Base-by-base conservation (phyloP, 2,888 invertebrate species). In the Crossocerus cetratus region DNA sequence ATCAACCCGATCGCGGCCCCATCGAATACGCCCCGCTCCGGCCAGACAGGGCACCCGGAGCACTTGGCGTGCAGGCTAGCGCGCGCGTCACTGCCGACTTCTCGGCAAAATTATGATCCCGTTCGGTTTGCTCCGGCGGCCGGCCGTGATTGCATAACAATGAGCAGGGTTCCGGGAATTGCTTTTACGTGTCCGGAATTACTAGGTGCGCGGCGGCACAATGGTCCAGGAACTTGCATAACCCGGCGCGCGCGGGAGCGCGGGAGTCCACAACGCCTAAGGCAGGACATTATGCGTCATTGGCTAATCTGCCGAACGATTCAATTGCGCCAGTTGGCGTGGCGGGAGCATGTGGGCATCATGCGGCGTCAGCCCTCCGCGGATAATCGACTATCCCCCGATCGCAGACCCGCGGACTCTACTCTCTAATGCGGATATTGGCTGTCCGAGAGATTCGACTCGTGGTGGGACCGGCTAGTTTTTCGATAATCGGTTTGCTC, bases 231-330 rank as follows among this genome's bases (percentile, higher is more conserved):
- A 72, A 77, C 78, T 78, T 72, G 83, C 85, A 85, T 85, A 84
- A 32, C 83, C 84, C 84, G 65, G 43, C 22, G 64, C 65, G 65
- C 65, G 72, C 49, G n/a, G 72, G 57, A 58, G 64, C 54, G 69
- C 53, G 43, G 21, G 53, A 21, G 54, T 42, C 21, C 42, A 57
- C 14, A 32, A 57, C 43, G 56, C 65, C 42, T 53, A 81, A 78
- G 80, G 82, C 77, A 80, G 79, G 74, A 82, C 88, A 89, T 89
- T 87, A 89, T 89, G 88, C 89, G 86, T 89, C 89, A 89, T 88
- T 89, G 89, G 88, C 83, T 89, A 90, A 90, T 89, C 89, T 87
- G 86, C 86, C 84, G 86, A 88, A 87, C 87, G 89, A 89, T 90
- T 90, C 89, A 89, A 89, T 89, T 87, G 87, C 88, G 87, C 81